phyloP scores from a whole-genome alignment of 2,888 invertebrate species.

The Odontothrips loti region DNA sequence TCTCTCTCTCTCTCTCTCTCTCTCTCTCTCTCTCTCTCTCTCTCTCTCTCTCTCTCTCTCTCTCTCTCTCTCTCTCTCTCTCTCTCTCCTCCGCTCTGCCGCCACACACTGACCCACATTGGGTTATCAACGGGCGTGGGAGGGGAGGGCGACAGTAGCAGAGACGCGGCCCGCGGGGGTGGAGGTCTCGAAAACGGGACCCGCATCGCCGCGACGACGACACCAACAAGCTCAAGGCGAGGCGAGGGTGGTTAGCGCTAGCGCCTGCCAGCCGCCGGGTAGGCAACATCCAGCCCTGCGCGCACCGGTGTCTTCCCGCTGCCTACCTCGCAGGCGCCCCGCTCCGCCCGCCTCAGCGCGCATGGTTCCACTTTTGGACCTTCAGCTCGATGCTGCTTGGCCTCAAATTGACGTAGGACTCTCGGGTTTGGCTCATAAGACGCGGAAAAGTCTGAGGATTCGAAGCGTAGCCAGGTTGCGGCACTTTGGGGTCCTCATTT shows the following conservation, averaged over 20 bases:
- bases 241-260: too few relatives aligned
- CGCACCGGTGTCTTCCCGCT: background rate
- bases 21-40: background rate
- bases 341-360: too few relatives aligned
- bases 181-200: background rate
- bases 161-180: background rate
- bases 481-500: too few relatives aligned
- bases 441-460: too few relatives aligned
- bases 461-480: too few relatives aligned
- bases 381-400: too few relatives aligned
- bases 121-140: background rate
- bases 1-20: background rate
- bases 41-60: background rate
- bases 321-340: background rate
- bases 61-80: background rate
- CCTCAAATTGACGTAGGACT: too few relatives aligned
- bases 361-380: too few relatives aligned
- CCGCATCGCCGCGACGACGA: background rate
- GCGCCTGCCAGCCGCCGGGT: background rate
- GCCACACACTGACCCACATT: background rate
- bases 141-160: background rate
- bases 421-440: too few relatives aligned
- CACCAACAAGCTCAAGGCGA: background rate
- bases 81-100: background rate
- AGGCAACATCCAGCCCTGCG: background rate